phyloP scores from a whole-genome alignment of 1,140 invertebrate species.

The Aphaenogaster ashmeadi region DNA sequence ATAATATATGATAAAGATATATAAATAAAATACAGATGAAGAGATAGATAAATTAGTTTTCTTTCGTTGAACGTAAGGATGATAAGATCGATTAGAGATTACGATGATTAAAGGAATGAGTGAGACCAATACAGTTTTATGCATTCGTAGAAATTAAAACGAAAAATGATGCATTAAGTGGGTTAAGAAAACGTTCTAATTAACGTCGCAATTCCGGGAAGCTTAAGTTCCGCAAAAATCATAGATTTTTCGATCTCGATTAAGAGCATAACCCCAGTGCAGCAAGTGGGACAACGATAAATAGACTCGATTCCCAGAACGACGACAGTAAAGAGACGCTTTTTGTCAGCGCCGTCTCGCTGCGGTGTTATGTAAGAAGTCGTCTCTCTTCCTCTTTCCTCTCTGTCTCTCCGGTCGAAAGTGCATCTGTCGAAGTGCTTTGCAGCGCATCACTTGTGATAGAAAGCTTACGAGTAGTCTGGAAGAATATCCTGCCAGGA shows the following conservation, averaged over 20 bases:
- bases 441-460: background rate
- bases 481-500: background rate
- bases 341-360: constrained; percentile 13
- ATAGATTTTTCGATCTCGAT: constrained; percentile 39
- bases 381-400: background rate
- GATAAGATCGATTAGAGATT: background rate
- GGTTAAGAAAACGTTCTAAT: constrained; percentile 13
- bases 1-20: background rate
- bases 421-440: constrained; percentile 23
- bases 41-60: background rate
- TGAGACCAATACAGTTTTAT: background rate
- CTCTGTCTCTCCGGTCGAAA: background rate
- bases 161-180: background rate
- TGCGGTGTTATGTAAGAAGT: constrained; percentile 34
- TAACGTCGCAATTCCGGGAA: constrained; percentile 19
- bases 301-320: constrained; percentile 41
- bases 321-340: constrained; percentile 24
- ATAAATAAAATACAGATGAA: background rate
- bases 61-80: background rate
- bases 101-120: background rate
- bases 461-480: constrained; percentile 24
- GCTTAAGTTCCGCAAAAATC: background rate
- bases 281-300: constrained; percentile 44
- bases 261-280: background rate
- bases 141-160: background rate